phyloP scores from a whole-genome alignment of 2,888 invertebrate genomes.

The Diogma glabrata region DNA sequence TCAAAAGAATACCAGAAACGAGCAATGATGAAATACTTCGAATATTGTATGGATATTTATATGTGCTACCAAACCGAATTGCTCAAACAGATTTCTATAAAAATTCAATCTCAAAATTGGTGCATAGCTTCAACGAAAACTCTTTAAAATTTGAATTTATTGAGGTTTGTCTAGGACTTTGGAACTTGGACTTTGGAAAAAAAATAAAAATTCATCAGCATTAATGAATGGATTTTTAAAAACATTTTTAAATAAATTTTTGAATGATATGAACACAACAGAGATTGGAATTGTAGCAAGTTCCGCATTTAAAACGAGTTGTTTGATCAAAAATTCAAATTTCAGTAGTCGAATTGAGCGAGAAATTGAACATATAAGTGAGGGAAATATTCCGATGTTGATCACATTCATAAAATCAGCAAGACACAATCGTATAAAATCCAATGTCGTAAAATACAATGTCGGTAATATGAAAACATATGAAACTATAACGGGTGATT shows the following conservation, averaged over 20 bases:
- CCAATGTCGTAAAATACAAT: slow-evolving; percentile 26
- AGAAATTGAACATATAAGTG: slow-evolving; percentile 20
- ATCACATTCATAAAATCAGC: slow-evolving; percentile 28
- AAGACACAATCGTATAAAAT: slow-evolving; percentile 27
- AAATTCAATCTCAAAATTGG: slow-evolving; percentile 24
- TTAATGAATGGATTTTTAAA: slow-evolving; percentile 21
- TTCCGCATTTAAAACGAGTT: slow-evolving; percentile 30
- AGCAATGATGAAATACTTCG: slow-evolving; percentile 26
- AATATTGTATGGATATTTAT: slow-evolving; percentile 31
- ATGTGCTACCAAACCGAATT: slow-evolving; percentile 31
- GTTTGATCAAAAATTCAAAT: slow-evolving; percentile 17
- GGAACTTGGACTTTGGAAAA: slow-evolving; percentile 31
- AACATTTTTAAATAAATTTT: slow-evolving; percentile 19
- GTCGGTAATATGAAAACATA: slow-evolving; percentile 29
- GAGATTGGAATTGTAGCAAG: slow-evolving; percentile 30
- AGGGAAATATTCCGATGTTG: slow-evolving; percentile 27
- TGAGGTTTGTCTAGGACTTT: slow-evolving; percentile 32
- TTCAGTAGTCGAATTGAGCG: slow-evolving; percentile 24
- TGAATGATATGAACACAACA: slow-evolving; percentile 23
- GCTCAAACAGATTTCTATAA: slow-evolving; percentile 28
- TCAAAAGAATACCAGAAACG: too few species aligned
- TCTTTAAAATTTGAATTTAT: slow-evolving; percentile 26
- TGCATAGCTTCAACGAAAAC: slow-evolving; percentile 13
- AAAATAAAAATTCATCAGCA: slow-evolving; percentile 16
- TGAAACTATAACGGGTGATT: too few species aligned